A percentile compares a stretch with the other conserved stretches of the same genome.
phyloP scores from a whole-genome alignment of 2,113 vertebrate genomes.

The Meleagris gallopavo region DNA sequence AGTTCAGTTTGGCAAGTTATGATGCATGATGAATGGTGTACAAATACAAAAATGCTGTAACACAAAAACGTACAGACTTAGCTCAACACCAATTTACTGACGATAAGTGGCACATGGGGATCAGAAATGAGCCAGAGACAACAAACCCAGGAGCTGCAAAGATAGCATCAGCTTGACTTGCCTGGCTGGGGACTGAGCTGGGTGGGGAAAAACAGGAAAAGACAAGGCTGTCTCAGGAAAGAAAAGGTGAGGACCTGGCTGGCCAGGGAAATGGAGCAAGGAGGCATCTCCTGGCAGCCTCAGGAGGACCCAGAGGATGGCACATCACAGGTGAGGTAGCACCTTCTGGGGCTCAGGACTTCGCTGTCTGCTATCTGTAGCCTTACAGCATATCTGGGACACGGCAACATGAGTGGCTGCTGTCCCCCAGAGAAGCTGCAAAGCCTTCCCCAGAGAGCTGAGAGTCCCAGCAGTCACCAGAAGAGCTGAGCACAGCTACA shows the following conservation, averaged over 20 bases:
- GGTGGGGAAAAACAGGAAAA: background rate
- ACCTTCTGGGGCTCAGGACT: background rate
- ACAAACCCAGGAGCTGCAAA: background rate
- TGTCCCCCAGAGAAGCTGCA: background rate
- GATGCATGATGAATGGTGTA: background rate
- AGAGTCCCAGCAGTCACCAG: background rate
- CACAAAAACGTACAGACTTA: background rate
- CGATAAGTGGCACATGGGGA: background rate
- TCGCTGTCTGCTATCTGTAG: background rate
- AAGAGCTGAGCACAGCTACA: background rate
- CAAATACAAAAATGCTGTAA: background rate
- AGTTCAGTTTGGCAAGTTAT: background rate
- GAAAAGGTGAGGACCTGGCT: background rate
- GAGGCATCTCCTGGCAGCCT: background rate
- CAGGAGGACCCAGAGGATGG: background rate
- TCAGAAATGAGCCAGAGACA: background rate
- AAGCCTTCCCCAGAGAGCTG: background rate
- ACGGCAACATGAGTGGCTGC: background rate
- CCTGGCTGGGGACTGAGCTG: background rate
- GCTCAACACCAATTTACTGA: background rate
- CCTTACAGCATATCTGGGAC: background rate
- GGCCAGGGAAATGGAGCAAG: background rate
- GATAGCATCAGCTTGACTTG: background rate
- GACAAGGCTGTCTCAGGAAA: background rate
- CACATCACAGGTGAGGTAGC: background rate